Evolutionary conservation across 2,888 invertebrate species (phyloP).

Genomic region (Nasonovia ribisnigri): DNA sequence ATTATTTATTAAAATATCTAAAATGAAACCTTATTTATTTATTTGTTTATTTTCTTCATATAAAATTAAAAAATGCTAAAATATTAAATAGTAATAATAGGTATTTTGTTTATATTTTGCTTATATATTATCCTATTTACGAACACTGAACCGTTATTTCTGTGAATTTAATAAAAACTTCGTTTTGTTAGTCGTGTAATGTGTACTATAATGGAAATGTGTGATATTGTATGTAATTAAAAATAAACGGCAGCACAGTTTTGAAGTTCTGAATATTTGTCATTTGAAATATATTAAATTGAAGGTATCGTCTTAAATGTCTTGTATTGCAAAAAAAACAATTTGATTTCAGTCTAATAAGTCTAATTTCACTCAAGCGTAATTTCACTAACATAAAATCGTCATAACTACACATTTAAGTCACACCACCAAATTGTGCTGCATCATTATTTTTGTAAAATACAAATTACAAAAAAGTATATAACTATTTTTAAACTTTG

Average conservation of each 20-base stretch:
- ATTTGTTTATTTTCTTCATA: neutral
- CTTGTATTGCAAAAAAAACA: neutral
- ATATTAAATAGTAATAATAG: neutral
- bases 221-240: neutral
- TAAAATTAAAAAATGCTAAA: neutral
- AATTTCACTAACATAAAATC: neutral
- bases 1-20: neutral
- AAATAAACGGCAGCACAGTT: neutral
- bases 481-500: neutral
- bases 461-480: neutral
- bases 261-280: neutral
- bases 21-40: neutral
- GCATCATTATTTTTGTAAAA: neutral
- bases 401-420: neutral
- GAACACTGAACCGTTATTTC: neutral
- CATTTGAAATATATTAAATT: neutral
- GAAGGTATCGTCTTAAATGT: neutral
- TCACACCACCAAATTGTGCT: neutral
- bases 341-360: neutral
- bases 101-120: neutral
- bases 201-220: neutral
- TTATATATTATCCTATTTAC: neutral
- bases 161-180: neutral
- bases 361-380: neutral
- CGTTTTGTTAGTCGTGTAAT: neutral